These are phyloP conservation scores for Channa maculata DNA, from an alignment of 2,113 vertebrate species.

Conservation along the genomic window DNA sequence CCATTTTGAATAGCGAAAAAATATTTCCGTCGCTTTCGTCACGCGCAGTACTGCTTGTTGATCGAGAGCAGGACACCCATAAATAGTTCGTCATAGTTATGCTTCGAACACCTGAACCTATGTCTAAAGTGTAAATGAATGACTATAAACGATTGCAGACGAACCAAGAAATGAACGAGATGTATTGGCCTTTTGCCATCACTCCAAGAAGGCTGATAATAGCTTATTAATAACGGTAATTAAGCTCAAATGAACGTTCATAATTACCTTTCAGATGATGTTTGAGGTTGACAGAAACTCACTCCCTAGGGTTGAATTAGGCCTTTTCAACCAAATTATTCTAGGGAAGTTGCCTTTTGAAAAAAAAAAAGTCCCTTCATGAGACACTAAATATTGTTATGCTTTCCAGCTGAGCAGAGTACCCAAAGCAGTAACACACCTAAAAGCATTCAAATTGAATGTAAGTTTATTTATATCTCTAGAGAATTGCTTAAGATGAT, in stretches of 20 bases:
- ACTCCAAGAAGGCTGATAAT: not conserved
- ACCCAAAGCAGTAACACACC: not conserved
- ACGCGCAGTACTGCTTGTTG: constrained; percentile 57
- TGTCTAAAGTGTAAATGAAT: not conserved
- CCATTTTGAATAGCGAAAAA: constrained; percentile 85
- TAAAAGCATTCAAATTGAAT: too few species aligned
- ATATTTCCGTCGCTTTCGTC: constrained; percentile 83
- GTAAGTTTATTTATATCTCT: too few species aligned
- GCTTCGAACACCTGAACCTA: not conserved
- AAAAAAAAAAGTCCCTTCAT: too few species aligned
- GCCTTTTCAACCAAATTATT: not conserved
- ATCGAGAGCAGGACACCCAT: constrained; percentile 28
- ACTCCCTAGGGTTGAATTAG: not conserved
- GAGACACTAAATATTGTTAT: too few species aligned
- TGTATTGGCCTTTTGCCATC: not conserved
- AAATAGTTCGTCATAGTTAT: constrained; percentile 33
- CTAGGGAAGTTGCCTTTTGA: too few species aligned
- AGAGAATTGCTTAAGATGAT: too few species aligned
- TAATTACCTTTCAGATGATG: too few species aligned
- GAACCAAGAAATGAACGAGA: not conserved
- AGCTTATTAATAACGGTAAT: not conserved
- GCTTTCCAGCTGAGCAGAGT: not conserved
- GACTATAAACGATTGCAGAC: not conserved
- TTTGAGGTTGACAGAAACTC: too few species aligned
- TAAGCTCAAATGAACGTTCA: too few species aligned